phyloP scores from a whole-genome alignment of 2,797 vertebrate genomes.

The Microcaecilia unicolor region DNA sequence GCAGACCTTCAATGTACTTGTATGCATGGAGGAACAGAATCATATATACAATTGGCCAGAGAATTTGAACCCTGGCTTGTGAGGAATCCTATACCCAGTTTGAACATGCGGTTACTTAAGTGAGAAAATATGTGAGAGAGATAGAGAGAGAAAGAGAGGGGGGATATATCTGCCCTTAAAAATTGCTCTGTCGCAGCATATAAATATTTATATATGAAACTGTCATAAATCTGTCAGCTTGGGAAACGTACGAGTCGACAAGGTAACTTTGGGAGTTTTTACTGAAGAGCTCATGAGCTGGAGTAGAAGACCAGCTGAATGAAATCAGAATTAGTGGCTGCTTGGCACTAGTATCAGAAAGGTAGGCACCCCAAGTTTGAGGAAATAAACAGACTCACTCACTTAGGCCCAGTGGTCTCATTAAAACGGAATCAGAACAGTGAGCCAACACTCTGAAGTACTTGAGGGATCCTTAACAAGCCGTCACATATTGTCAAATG shows the following conservation, averaged over 20 bases:
- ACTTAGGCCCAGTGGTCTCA: not conserved
- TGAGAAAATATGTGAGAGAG: too few relatives aligned
- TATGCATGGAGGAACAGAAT: too few relatives aligned
- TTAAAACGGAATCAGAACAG: not conserved
- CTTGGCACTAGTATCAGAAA: conserved; percentile 21
- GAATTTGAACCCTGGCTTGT: not conserved
- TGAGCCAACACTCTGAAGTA: not conserved
- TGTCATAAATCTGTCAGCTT: conserved; percentile 58
- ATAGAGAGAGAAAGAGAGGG: conserved; percentile 22
- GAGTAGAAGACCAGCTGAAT: conserved; percentile 32
- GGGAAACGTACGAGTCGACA: conserved; percentile 51
- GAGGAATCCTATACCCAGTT: not conserved
- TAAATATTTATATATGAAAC: conserved; percentile 66
- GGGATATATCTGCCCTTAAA: conserved; percentile 37
- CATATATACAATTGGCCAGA: accelerated
- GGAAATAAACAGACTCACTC: conserved; percentile 19
- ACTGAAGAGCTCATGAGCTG: conserved; percentile 30
- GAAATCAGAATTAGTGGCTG: conserved; percentile 27
- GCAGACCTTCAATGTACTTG: too few relatives aligned
- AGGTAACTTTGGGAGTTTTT: conserved; percentile 55
- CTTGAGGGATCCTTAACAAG: not conserved
- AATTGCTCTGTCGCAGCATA: conserved; percentile 53
- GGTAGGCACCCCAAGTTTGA: conserved; percentile 29
- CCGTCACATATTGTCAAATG: too few relatives aligned
- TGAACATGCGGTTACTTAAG: not conserved